Conservation (phyloP, 2,797 vertebrate genomes). For the Sebastes glaucus region DNA sequence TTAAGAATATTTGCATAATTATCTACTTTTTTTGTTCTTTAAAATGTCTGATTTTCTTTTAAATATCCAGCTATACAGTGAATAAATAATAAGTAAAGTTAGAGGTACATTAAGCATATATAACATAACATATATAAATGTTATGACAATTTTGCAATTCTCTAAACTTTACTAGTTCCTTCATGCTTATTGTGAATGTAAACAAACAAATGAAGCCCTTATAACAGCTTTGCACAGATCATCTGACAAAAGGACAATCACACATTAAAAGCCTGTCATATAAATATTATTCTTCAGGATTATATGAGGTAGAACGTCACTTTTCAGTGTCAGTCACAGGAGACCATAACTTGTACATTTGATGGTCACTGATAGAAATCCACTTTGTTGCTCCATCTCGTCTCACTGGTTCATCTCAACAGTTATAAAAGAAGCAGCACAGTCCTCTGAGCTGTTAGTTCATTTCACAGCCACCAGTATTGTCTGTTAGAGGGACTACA, state of each 20-base stretch:
- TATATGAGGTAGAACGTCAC: background rate
- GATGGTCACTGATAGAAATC: background rate
- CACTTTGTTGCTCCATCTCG: background rate
- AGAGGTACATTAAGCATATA: background rate
- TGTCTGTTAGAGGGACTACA: background rate
- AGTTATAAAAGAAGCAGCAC: background rate
- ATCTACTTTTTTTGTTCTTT: background rate
- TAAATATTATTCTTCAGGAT: background rate
- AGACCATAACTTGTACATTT: background rate
- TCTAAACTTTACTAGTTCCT: background rate
- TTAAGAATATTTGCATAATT: background rate
- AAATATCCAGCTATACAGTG: too few relatives aligned
- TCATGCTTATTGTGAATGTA: background rate
- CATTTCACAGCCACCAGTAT: background rate
- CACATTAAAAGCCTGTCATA: background rate
- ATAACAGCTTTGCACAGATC: background rate
- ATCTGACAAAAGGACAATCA: background rate
- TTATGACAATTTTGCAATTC: background rate
- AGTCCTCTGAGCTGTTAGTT: background rate
- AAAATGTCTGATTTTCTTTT: too few relatives aligned
- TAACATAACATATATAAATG: background rate
- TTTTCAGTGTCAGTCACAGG: background rate
- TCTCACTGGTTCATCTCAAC: background rate
- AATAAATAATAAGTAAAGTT: background rate
- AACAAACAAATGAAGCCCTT: background rate